These are phyloP conservation scores for Pseudocheirus occidentalis DNA, from an alignment of 2,797 vertebrate species.

Conservation along the genomic window DNA sequence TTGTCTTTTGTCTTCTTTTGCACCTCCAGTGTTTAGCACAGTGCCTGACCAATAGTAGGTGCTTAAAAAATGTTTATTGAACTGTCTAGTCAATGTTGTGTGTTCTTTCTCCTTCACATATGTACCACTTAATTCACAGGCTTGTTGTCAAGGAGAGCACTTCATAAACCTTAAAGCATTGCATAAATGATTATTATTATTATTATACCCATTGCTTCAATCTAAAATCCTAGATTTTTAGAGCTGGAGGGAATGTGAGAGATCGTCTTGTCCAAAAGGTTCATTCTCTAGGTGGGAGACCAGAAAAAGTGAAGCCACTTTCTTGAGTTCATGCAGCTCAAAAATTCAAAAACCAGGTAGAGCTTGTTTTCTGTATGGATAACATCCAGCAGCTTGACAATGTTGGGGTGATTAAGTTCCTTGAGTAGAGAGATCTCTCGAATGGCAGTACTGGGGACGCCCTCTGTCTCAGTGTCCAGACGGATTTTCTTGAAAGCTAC, in stretches of 20 bases:
- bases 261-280: background rate
- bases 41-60: background rate
- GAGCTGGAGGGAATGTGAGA: background rate
- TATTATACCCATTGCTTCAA: background rate
- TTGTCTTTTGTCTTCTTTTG: background rate
- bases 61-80: background rate
- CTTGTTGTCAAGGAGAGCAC: background rate
- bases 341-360: conserved; percentile 99
- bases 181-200: background rate
- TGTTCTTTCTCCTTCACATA: background rate
- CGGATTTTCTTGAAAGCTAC: conserved; percentile 98
- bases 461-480: conserved; percentile 94
- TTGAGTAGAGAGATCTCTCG: conserved; percentile 96
- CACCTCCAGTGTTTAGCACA: background rate
- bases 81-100: background rate
- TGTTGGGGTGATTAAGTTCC: conserved; percentile 95
- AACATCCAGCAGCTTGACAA: conserved; percentile 95
- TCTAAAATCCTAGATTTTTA: background rate
- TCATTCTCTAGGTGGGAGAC: background rate
- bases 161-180: background rate
- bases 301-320: background rate
- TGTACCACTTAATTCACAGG: background rate
- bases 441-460: conserved; percentile 95
- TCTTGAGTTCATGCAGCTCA: conserved; percentile 66
- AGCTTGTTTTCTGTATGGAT: conserved; percentile 98